These are phyloP conservation scores for Herminia tarsipennalis DNA, from an alignment of 2,888 invertebrate genomes.

Conservation along the genomic window DNA sequence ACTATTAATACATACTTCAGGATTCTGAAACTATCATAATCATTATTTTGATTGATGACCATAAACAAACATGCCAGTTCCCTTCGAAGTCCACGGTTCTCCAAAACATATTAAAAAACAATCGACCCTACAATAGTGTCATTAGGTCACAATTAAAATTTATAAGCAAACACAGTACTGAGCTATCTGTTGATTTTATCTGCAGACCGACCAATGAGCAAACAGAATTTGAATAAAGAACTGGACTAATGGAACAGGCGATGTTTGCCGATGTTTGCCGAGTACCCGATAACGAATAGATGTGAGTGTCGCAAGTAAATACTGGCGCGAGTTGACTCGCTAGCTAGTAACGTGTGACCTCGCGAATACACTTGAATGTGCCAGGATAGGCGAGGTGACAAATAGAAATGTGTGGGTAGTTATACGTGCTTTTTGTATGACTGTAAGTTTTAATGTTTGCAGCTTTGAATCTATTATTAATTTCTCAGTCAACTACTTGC, in stretches of 20 bases:
- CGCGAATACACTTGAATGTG: conserved; percentile 54
- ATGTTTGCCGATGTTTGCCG: conserved; percentile 51
- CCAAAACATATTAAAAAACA: conserved; percentile 35
- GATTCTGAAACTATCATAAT: too few species aligned
- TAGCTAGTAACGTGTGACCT: conserved; percentile 46
- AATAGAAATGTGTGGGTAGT: conserved; percentile 8
- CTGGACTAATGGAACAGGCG: conserved; percentile 48
- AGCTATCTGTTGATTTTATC: conserved; percentile 51
- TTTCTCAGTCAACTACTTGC: not conserved
- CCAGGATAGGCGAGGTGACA: not conserved
- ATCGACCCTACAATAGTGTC: conserved; percentile 42
- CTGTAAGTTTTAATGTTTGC: conserved; percentile 9
- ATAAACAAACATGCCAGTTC: too few species aligned
- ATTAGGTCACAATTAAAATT: conserved; percentile 52
- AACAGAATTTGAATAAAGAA: conserved; percentile 58
- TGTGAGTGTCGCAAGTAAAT: conserved; percentile 61
- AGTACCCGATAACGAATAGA: conserved; percentile 49
- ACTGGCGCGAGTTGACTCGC: conserved; percentile 62
- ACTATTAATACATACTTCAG: too few species aligned
- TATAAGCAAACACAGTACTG: conserved; percentile 45
- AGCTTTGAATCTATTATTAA: not conserved
- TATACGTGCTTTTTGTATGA: conserved; percentile 18
- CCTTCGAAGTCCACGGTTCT: too few species aligned
- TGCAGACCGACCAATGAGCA: conserved; percentile 49
- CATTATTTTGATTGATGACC: too few species aligned